Percentiles rank a stretch among this genome's conserved stretches.
Conservation (phyloP, 2,888 invertebrate genomes). For the Idaea dimidiata region DNA sequence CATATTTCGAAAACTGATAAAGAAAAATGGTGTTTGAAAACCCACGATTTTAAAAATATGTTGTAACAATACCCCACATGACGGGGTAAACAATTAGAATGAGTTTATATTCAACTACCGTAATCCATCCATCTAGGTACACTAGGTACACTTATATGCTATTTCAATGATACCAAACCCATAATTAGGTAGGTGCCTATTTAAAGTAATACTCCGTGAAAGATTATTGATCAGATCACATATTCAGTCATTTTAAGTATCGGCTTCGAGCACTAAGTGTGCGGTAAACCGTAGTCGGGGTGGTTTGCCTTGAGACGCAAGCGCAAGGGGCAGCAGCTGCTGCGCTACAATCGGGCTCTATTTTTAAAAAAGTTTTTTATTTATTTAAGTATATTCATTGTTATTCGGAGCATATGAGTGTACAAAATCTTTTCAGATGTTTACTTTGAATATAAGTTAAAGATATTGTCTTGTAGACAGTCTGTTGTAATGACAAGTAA, state of each 20-base stretch:
- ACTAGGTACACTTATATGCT: too few species aligned
- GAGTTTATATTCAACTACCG: too few species aligned
- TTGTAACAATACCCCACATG: too few species aligned
- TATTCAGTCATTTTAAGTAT: slow-evolving; percentile 30
- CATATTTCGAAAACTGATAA: too few species aligned
- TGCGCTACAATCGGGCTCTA: slow-evolving; percentile 54
- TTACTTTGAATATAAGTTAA: not conserved
- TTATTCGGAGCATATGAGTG: slow-evolving; percentile 18
- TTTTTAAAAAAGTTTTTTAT: slow-evolving; percentile 67
- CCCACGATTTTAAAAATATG: too few species aligned
- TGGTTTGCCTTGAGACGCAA: slow-evolving; percentile 68
- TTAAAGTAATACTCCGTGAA: not conserved
- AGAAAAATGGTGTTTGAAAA: too few species aligned
- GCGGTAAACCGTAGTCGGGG: slow-evolving; percentile 33
- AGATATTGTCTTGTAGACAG: not conserved
- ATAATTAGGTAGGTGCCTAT: slow-evolving; percentile 55
- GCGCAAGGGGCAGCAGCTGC: slow-evolving; percentile 60
- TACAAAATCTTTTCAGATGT: slow-evolving; percentile 13
- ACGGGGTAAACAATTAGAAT: too few species aligned
- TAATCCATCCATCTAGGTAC: too few species aligned
- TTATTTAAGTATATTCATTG: slow-evolving; percentile 62
- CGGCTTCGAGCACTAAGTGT: not conserved
- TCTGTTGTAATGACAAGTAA: not conserved
- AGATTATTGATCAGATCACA: not conserved
- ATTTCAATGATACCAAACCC: slow-evolving; percentile 14